Evolutionary conservation across 2,888 invertebrate species (phyloP).

Genomic region (Xylocampa areola): DNA sequence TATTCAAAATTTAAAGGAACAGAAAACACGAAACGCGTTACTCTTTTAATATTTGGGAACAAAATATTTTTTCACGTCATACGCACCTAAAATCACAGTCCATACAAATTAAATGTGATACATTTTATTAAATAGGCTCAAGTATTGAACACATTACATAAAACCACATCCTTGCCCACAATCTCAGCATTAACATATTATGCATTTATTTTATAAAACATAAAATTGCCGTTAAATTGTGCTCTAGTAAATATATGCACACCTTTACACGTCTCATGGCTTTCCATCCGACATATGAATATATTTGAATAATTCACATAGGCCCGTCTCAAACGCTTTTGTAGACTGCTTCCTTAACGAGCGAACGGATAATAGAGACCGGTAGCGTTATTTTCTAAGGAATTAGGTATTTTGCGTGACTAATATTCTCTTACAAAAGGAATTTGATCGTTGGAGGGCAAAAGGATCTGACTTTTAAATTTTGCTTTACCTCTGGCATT

Average conservation of each 20-base stretch:
- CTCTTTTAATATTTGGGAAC: too few relatives aligned
- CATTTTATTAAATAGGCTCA: slow-evolving; percentile 7
- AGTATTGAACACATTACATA: slow-evolving; percentile 9
- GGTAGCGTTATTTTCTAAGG: slow-evolving; percentile 55
- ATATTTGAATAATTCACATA: slow-evolving; percentile 79
- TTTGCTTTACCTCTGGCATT: slow-evolving; percentile 11
- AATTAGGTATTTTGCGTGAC: slow-evolving; percentile 50
- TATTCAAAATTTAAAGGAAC: background rate
- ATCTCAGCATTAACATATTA: slow-evolving; percentile 31
- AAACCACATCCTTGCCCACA: slow-evolving; percentile 18
- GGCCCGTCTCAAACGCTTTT: slow-evolving; percentile 68
- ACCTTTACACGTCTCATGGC: slow-evolving; percentile 65
- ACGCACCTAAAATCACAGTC: background rate
- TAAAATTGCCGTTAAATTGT: slow-evolving; percentile 51
- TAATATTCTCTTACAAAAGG: slow-evolving; percentile 33
- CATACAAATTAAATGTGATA: background rate
- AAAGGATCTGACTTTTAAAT: slow-evolving; percentile 17
- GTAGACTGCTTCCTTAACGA: slow-evolving; percentile 61
- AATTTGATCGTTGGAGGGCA: slow-evolving; percentile 27
- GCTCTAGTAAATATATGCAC: slow-evolving; percentile 50
- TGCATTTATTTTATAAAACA: slow-evolving; percentile 44
- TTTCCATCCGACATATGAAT: slow-evolving; percentile 75
- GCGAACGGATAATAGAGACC: slow-evolving; percentile 52
- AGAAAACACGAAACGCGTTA: too few relatives aligned
- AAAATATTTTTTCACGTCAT: background rate